Conservation (phyloP, 1,140 invertebrate genomes). For the Vollenhovia emeryi region DNA sequence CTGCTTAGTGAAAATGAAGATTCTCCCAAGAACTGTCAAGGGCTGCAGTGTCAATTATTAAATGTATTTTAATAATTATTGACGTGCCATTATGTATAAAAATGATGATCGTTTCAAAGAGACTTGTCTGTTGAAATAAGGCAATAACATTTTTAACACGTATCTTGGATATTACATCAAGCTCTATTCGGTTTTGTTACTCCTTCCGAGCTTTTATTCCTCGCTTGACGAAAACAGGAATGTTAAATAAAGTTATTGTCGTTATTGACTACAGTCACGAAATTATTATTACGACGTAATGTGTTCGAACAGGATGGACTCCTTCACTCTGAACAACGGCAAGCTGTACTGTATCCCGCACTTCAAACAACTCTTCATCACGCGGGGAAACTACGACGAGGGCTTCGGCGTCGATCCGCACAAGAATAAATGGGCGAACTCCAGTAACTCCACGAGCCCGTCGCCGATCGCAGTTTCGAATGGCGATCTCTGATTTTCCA, state of each 20-base stretch:
- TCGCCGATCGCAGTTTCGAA: conserved; percentile 80
- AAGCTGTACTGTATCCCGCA: conserved; percentile 92
- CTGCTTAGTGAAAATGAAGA: neutral
- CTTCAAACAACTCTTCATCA: conserved; percentile 93
- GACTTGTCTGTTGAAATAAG: neutral
- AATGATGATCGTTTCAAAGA: neutral
- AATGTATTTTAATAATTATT: neutral
- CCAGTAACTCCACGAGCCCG: conserved; percentile 70
- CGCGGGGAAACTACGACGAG: conserved; percentile 95
- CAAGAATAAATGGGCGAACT: conserved; percentile 87
- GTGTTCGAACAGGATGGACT: conserved; percentile 89
- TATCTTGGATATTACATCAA: neutral
- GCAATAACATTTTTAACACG: neutral
- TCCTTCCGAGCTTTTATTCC: too few species aligned
- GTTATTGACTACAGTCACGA: neutral
- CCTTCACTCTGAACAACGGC: conserved; percentile 91
- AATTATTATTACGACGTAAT: conserved; percentile 40
- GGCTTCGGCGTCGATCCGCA: conserved; percentile 90
- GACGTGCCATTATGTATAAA: neutral
- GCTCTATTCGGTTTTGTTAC: too few species aligned
- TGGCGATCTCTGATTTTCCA: conserved; percentile 77
- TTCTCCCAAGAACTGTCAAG: neutral
- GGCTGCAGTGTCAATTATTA: neutral
- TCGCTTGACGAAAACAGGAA: neutral
- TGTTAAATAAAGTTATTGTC: neutral